Percentiles rank a stretch among this genome's conserved stretches.
Evolutionary conservation across 2,797 vertebrate species (phyloP).

Genomic region (Bufotes viridis): DNA sequence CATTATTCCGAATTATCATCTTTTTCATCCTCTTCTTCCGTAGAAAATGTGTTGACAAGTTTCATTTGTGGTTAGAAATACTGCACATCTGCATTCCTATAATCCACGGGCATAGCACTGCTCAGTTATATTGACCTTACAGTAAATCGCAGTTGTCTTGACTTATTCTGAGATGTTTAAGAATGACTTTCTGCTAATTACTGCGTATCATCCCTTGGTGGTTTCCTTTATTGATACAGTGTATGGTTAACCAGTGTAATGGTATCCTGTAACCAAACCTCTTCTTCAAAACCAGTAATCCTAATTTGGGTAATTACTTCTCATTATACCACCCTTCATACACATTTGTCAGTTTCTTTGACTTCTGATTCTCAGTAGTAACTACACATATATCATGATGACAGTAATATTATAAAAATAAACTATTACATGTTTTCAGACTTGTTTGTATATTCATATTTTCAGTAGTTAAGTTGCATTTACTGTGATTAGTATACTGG

Average conservation of each 20-base stretch:
- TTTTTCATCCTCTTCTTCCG: too few relatives aligned
- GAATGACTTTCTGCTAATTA: slow-evolving; percentile 48
- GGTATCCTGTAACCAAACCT: slow-evolving; percentile 16
- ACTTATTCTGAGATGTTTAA: slow-evolving; percentile 26
- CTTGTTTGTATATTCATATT: not conserved
- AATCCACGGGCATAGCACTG: not conserved
- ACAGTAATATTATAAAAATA: not conserved
- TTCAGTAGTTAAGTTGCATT: not conserved
- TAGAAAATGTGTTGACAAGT: not conserved
- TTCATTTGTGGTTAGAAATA: not conserved
- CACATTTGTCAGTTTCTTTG: slow-evolving; percentile 20
- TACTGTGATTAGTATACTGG: not conserved
- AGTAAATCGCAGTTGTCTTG: slow-evolving; percentile 10
- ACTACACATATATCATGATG: not conserved
- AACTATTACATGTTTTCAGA: not conserved
- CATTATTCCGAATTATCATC: not conserved
- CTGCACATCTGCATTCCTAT: not conserved
- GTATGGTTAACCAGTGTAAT: slow-evolving; percentile 40
- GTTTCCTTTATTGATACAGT: slow-evolving; percentile 24
- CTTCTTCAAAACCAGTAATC: not conserved
- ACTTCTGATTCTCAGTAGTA: not conserved
- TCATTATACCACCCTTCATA: not conserved
- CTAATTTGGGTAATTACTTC: slow-evolving; percentile 28
- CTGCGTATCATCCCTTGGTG: not conserved
- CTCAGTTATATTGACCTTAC: slow-evolving; percentile 18